Evolutionary conservation across 2,797 vertebrate genomes (phyloP).

Genomic region (Chanos chanos): DNA sequence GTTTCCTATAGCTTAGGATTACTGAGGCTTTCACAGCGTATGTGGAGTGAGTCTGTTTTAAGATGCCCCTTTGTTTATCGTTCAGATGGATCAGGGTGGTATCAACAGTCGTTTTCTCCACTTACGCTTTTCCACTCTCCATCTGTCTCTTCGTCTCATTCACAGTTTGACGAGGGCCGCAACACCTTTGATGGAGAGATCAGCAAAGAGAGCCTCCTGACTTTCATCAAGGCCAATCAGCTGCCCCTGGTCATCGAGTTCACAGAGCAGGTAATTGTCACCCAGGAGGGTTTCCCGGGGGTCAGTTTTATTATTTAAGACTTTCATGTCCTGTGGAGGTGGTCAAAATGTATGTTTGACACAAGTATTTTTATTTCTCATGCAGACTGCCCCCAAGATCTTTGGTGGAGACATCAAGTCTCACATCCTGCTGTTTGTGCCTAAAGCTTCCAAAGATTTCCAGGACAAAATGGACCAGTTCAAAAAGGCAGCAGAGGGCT

Average conservation of each 20-base stretch:
- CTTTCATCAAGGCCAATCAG: slow-evolving; percentile 91
- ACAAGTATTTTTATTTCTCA: too few relatives aligned
- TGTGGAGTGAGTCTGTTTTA: too few relatives aligned
- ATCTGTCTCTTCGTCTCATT: too few relatives aligned
- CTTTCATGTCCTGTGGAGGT: too few relatives aligned
- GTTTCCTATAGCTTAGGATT: too few relatives aligned
- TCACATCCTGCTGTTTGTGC: slow-evolving; percentile 93
- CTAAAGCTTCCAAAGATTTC: slow-evolving; percentile 83
- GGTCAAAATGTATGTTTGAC: background rate
- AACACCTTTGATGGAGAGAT: slow-evolving; percentile 89
- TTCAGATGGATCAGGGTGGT: too few relatives aligned
- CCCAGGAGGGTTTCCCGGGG: background rate
- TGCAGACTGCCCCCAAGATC: slow-evolving; percentile 95
- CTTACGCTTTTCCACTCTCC: background rate
- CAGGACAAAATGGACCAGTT: slow-evolving; percentile 87
- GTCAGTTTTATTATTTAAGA: too few relatives aligned
- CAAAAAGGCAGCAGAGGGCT: slow-evolving; percentile 84
- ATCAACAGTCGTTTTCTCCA: too few relatives aligned
- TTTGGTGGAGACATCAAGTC: slow-evolving; percentile 99
- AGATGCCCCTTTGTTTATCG: too few relatives aligned
- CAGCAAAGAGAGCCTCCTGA: slow-evolving; percentile 82
- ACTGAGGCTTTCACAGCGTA: too few relatives aligned
- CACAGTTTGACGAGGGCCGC: slow-evolving; percentile 97
- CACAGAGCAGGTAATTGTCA: slow-evolving; percentile 86
- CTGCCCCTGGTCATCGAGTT: slow-evolving; percentile 97